Conservation (phyloP, 2,888 invertebrate genomes). For the Drosophila recens region DNA sequence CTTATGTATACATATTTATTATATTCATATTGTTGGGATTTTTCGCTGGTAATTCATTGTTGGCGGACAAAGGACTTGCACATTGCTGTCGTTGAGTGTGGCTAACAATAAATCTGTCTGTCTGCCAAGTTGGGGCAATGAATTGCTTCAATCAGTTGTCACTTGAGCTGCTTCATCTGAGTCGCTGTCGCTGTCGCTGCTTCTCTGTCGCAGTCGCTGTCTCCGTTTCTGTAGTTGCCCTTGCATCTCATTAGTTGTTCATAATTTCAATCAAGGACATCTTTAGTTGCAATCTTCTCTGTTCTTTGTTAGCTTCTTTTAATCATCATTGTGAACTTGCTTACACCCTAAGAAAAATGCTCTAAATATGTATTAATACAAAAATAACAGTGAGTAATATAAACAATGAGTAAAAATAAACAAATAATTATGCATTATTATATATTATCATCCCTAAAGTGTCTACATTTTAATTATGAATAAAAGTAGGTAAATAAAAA, state of each 20-base stretch:
- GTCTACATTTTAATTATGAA: no score
- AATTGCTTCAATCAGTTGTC: conserved; percentile 57
- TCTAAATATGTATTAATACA: background rate
- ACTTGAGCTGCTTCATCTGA: conserved; percentile 36
- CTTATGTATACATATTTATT: background rate
- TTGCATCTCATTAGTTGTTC: conserved; percentile 1
- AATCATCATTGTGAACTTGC: background rate
- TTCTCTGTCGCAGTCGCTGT: background rate
- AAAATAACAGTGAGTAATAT: no score
- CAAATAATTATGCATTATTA: no score
- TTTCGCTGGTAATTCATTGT: conserved; percentile 41
- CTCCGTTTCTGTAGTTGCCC: background rate
- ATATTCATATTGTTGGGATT: conserved; percentile 25
- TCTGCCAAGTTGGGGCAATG: conserved; percentile 31
- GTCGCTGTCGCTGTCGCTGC: background rate
- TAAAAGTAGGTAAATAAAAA: no score
- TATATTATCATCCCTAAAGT: no score
- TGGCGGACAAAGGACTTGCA: conserved; percentile 46
- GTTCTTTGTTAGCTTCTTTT: background rate
- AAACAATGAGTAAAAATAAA: no score
- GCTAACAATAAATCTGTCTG: conserved; percentile 46
- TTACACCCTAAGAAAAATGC: background rate
- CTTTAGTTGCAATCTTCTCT: background rate
- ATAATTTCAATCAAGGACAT: conserved; percentile 13
- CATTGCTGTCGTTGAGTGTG: conserved; percentile 18